A percentile compares a stretch with the other conserved stretches of the same genome.
Conservation (phyloP, 2,888 invertebrate genomes). For the Apamea epomidion region DNA sequence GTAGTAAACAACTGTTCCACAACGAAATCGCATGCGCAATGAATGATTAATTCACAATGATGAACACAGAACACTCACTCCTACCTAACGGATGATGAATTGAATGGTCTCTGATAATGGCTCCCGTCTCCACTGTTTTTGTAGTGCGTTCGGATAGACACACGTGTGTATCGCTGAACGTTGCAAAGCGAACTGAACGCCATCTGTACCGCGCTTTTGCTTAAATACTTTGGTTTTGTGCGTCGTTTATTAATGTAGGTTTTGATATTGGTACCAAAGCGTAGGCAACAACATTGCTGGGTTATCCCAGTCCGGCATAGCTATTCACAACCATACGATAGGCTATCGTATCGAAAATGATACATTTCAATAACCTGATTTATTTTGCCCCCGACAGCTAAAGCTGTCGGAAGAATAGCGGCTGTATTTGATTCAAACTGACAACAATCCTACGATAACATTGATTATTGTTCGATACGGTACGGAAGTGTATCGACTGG, state of each 20-base stretch:
- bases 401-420: too few species aligned
- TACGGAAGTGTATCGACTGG: too few species aligned
- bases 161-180: constrained; percentile 34
- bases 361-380: too few species aligned
- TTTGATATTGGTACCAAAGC: constrained; percentile 20
- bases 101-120: constrained; percentile 29
- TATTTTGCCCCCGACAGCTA: too few species aligned
- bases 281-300: constrained; percentile 8
- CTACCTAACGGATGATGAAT: constrained; percentile 3
- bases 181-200: constrained; percentile 57
- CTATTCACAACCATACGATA: too few species aligned
- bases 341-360: too few species aligned
- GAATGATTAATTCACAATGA: constrained; percentile 63
- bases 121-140: constrained; percentile 41
- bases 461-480: too few species aligned
- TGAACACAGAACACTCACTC: too few species aligned
- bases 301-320: constrained; percentile 11
- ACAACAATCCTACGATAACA: too few species aligned
- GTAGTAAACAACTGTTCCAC: constrained; percentile 69
- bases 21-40: constrained; percentile 77
- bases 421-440: too few species aligned
- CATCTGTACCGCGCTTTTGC: constrained; percentile 41
- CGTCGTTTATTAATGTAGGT: constrained; percentile 6
- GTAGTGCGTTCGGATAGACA: constrained; percentile 65
- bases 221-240: constrained; percentile 33